Conservation (phyloP, 2,113 vertebrate genomes). For the Chrysemys picta region DNA sequence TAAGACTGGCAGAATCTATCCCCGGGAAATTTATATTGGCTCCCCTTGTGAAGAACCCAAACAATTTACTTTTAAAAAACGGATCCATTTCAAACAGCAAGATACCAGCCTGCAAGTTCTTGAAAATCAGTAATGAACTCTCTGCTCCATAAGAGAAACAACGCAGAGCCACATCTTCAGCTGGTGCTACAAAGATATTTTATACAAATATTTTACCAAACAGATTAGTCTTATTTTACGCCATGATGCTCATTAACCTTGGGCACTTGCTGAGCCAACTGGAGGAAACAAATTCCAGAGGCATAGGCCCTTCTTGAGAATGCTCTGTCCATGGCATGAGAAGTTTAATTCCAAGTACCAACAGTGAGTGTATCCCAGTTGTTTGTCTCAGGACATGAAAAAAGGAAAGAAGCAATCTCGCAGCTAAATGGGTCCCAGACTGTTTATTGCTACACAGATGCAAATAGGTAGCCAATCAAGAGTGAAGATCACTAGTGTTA, state of each 20-base stretch:
- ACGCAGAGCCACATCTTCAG: neutral
- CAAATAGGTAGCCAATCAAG: neutral
- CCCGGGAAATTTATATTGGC: neutral
- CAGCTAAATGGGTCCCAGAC: neutral
- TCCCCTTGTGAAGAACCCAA: neutral
- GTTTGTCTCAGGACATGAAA: neutral
- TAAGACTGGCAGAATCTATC: neutral
- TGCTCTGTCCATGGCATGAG: neutral
- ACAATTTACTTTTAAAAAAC: neutral
- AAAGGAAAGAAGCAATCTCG: fast-evolving
- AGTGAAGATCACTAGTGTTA: neutral
- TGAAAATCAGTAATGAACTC: neutral
- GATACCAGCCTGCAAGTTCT: neutral
- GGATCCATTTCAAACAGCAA: neutral
- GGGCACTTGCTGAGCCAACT: neutral
- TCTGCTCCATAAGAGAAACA: neutral
- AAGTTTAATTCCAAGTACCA: neutral
- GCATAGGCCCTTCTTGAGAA: neutral
- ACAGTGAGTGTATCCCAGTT: neutral
- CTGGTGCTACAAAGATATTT: neutral
- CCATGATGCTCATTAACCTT: neutral
- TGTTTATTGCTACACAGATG: neutral
- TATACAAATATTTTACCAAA: neutral
- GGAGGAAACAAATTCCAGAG: neutral
- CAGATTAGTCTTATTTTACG: neutral